Evolutionary conservation across 2,113 vertebrate genomes (phyloP).

Genomic region (Fulica atra): DNA sequence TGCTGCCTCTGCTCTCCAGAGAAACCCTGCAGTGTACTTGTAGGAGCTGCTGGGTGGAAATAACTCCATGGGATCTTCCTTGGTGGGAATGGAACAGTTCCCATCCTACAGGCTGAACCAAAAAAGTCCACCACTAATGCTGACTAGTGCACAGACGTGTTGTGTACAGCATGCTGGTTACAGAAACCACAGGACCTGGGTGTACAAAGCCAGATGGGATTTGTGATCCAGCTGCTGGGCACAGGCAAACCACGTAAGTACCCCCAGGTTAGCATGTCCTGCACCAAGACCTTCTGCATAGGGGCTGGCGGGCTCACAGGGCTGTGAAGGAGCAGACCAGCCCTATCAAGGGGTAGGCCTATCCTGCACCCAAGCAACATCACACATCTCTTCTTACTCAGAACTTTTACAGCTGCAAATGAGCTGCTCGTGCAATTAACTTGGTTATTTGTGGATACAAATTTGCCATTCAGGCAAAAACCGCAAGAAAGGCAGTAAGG

Average conservation of each 20-base stretch:
- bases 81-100: not conserved
- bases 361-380: not conserved
- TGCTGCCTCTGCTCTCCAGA: not conserved
- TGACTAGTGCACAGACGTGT: not conserved
- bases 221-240: not conserved
- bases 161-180: not conserved
- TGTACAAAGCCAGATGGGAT: not conserved
- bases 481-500: not conserved
- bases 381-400: not conserved
- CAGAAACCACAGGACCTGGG: not conserved
- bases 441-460: not conserved
- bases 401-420: not conserved
- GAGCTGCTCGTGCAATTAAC: not conserved
- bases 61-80: not conserved
- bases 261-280: not conserved
- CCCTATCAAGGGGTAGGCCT: rapidly evolving
- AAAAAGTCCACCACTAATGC: not conserved
- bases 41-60: not conserved
- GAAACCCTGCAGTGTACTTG: not conserved
- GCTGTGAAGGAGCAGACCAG: not conserved
- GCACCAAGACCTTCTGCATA: not conserved
- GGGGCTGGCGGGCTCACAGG: not conserved
- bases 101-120: not conserved
- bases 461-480: not conserved
- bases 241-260: not conserved